Percentiles rank a stretch among this genome's conserved stretches.
These are phyloP conservation scores for Drosophila sproati DNA, from an alignment of 1,140 invertebrate species.

Conservation along the genomic window DNA sequence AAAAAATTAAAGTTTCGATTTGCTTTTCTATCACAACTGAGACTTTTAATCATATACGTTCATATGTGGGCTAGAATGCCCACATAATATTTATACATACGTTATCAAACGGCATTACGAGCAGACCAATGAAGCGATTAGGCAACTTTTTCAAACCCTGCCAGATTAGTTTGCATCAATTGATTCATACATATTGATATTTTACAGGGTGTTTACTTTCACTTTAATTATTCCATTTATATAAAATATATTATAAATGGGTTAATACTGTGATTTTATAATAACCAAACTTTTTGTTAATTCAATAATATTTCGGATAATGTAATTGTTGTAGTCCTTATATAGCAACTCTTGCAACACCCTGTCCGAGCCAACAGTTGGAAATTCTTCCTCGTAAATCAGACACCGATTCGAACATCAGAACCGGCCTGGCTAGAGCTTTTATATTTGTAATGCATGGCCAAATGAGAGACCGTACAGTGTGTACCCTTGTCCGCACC, in stretches of 20 bases:
- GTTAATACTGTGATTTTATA: too few species aligned
- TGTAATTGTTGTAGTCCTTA: too few species aligned
- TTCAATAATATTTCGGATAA: too few species aligned
- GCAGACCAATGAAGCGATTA: conserved; percentile 64
- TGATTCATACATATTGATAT: background rate
- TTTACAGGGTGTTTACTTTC: conserved; percentile 19
- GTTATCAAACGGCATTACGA: conserved; percentile 42
- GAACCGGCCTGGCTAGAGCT: background rate
- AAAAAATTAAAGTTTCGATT: conserved; percentile 44
- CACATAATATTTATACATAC: conserved; percentile 55
- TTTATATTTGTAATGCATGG: background rate
- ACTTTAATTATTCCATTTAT: background rate
- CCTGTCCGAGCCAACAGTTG: background rate
- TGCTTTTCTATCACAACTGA: conserved; percentile 45
- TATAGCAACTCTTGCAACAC: background rate
- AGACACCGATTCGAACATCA: conserved; percentile 6
- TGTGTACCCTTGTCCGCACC: background rate
- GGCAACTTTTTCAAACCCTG: conserved; percentile 37
- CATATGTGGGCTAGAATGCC: conserved; percentile 35
- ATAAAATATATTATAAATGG: too few species aligned
- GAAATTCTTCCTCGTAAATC: conserved; percentile 25
- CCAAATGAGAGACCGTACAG: background rate
- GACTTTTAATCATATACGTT: conserved; percentile 13
- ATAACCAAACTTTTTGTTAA: too few species aligned
- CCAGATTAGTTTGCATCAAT: conserved; percentile 38